Percentiles rank a stretch among this genome's conserved stretches.
Conservation (phyloP, 1,140 invertebrate species). For the Probaryconus sp. region DNA sequence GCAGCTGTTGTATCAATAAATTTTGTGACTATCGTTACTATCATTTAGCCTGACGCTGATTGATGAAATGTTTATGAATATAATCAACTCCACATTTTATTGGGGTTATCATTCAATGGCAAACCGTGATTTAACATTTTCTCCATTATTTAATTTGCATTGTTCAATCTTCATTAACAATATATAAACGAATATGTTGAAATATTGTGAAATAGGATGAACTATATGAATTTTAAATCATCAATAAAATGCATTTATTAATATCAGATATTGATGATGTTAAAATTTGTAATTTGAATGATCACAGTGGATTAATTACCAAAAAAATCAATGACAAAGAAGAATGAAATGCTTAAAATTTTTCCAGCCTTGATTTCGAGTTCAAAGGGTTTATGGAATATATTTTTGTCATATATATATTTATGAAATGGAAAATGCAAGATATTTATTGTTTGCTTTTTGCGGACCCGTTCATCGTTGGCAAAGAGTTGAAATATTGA, state of each 20-base stretch:
- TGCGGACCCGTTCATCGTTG: background rate
- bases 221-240: too few species aligned
- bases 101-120: conserved; percentile 23
- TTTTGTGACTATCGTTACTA: conserved; percentile 53
- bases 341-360: too few species aligned
- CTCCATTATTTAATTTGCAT: conserved; percentile 24
- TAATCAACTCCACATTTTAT: conserved; percentile 35
- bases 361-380: too few species aligned
- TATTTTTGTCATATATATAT: too few species aligned
- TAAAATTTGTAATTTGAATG: too few species aligned
- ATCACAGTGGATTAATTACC: too few species aligned
- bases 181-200: background rate
- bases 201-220: conserved; percentile 3
- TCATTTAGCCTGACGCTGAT: conserved; percentile 54
- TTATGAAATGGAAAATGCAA: background rate
- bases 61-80: conserved; percentile 55
- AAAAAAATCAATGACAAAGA: too few species aligned
- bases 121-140: conserved; percentile 16
- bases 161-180: conserved; percentile 14
- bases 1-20: conserved; percentile 58
- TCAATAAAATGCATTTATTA: too few species aligned
- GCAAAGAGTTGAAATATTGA: conserved; percentile 36
- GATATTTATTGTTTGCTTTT: conserved; percentile 18
- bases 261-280: too few species aligned
- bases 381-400: too few species aligned